Evolutionary conservation across 37 sponge, comb jelly and placozoan genomes (phyloP), one percentile per base, ranked within the genome.

Genomic region (Aphrocallistes beatrix): DNA sequence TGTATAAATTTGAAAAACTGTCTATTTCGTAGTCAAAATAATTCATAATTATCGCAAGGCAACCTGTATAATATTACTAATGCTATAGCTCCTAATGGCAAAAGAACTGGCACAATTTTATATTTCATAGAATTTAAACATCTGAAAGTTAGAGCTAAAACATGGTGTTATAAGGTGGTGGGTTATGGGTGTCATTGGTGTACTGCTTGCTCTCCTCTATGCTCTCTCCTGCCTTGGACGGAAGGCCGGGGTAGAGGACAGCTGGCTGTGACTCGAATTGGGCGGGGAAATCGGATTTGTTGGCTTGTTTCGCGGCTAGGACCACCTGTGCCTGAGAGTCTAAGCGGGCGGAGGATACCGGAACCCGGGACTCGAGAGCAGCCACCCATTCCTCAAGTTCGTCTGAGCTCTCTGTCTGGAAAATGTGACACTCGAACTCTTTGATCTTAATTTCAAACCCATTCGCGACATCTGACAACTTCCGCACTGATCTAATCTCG

Each of bases 361-460:
- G 75, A 13, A 60, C 75, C n/a, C 75, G 25, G 75, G 10, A 25
- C 75, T 60, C 75, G 3, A 60, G 75, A 3, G 75, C 75, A 6
- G 75, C 75, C n/a, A 60, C 75, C 75, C 75, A 60, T 13, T 60
- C 75, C 75, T 60, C 75, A 19, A 60, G 75, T 6, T 60, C 75
- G n/a, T 60, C 75, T 13, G 75, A 1, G n/a, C 34, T 60, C 3
- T 32, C 34, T 25, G 32, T 32, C n/a, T 60, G 75, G 34, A 60
- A 60, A 1, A 30, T 60, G 75, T 60, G n/a, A 13, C 21, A 60
- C 75, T 60, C 75, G 75, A 60, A 60, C 34, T 60, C 75, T 60
- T 60, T 60, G 34, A 60, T 30, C n/a, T 60, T 60, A 60, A 60
- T 60, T 13, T 60, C 75, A 13, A 60, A 60, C 34, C 17, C 75